Evolutionary conservation across 2,797 vertebrate species (phyloP), one percentile per base, ranked within the genome.

Genomic region (Anomalospiza imberbis): DNA sequence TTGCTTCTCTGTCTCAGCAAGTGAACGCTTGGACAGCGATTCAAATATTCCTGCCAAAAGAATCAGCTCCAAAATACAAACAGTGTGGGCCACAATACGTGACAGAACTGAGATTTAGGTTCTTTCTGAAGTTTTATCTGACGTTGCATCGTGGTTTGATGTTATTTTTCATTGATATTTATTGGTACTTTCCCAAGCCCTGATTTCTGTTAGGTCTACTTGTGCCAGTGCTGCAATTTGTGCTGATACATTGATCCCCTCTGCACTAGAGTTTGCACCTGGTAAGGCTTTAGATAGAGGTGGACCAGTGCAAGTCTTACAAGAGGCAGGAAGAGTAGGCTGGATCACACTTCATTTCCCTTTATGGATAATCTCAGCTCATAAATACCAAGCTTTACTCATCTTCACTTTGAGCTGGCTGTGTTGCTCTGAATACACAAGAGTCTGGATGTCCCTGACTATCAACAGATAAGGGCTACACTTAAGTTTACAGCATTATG

Each of bases 1-100:
- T 63, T 80, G 7, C 3, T 80, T 80, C 44, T 44, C 36, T 74
- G 44, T 70, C 48, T 66, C 51, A 66, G 18, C 28, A 67, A 83
- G 18, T 53, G 48, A 85, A 42, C 0, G 1, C 8, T 57, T 4
- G 7, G 9, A 16, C 63, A 42, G 15, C 0, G 0, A 93, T 65
- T 71, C 31, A 80, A 31, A 74, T 44, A 54, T 38, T 74, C 38
- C 24, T 40, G 9, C 24, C 15, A 40, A 38, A 89, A 92, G 13
- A 34, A 83, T n/a, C 25, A 88, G 20, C 9, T 63, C 36, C 51
- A 80, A 89, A 67, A 67, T 38, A 48, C 12, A 45, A 73, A 50
- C 13, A 40, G 1, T 22, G 6, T 34, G 13, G 20, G 7, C 17
- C 18, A 55, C 14, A 22, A 51, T 57, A 66, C 20, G 14, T 22